phyloP scores from a whole-genome alignment of 2,113 vertebrate species.

The Dicrurus megarhynchus region DNA sequence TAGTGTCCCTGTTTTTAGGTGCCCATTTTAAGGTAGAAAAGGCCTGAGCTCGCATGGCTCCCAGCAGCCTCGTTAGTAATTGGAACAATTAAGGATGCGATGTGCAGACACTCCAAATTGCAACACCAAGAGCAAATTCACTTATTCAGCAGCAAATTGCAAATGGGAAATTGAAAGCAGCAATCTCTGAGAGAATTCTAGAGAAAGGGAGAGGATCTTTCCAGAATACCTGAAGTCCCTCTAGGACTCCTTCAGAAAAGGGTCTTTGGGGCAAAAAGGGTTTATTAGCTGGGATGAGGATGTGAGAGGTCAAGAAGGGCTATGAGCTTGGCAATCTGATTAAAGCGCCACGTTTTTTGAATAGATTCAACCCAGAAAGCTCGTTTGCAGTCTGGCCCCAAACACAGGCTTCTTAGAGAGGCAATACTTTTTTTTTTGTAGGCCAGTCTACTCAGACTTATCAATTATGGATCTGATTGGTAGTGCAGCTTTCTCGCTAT shows the following conservation, averaged over 20 bases:
- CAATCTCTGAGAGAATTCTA: not conserved
- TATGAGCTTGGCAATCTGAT: not conserved
- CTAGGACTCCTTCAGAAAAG: not conserved
- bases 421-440: not conserved
- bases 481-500: not conserved
- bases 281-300: not conserved
- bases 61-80: not conserved
- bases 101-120: not conserved
- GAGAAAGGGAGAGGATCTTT: not conserved
- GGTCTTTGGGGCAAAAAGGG: not conserved
- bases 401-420: not conserved
- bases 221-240: not conserved
- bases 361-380: not conserved
- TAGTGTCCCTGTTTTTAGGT: rapidly evolving
- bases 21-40: not conserved
- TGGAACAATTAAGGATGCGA: not conserved
- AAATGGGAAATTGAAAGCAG: not conserved
- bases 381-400: not conserved
- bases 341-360: not conserved
- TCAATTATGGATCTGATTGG: not conserved
- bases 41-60: not conserved
- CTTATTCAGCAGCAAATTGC: not conserved
- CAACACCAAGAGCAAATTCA: not conserved
- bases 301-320: not conserved
- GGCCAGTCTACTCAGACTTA: not conserved